Conservation (phyloP, 2,888 invertebrate species). For the Noctua fimbriata region DNA sequence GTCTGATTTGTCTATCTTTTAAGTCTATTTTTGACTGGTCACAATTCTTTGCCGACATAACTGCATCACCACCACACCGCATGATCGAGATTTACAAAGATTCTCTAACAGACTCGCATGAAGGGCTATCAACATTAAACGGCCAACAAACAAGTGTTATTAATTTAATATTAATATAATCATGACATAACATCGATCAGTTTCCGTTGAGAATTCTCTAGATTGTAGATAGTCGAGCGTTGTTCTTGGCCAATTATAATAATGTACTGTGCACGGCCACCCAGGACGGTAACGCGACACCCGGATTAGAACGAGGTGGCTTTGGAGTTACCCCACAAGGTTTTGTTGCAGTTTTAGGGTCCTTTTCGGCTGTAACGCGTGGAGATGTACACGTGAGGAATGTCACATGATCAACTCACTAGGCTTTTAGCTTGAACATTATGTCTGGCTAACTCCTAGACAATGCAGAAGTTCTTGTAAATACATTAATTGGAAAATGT, state of each 20-base stretch:
- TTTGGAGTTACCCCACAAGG: constrained; percentile 56
- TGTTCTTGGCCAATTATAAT: constrained; percentile 79
- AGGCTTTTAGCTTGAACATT: neutral
- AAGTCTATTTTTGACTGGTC: neutral
- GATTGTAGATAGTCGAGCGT: constrained; percentile 77
- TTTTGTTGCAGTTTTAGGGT: constrained; percentile 31
- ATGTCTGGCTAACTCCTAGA: neutral
- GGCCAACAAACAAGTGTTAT: constrained; percentile 67
- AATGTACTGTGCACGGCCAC: constrained; percentile 81
- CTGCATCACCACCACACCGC: constrained; percentile 1
- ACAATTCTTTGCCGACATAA: neutral
- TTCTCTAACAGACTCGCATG: constrained; percentile 29
- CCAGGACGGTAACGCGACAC: constrained; percentile 85
- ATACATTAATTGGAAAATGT: no score
- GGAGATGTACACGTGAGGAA: neutral
- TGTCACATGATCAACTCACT: neutral
- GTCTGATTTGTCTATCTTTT: neutral
- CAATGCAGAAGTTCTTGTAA: neutral
- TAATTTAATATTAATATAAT: constrained; percentile 67
- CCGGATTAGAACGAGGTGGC: constrained; percentile 78
- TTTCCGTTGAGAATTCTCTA: constrained; percentile 77
- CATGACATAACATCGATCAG: constrained; percentile 71
- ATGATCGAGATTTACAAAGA: constrained; percentile 49
- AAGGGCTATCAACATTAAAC: constrained; percentile 54
- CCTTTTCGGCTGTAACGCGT: neutral